Percentiles rank a stretch among this genome's conserved stretches.
Evolutionary conservation across 2,113 vertebrate genomes (phyloP).

Genomic region (Podarcis raffonei): DNA sequence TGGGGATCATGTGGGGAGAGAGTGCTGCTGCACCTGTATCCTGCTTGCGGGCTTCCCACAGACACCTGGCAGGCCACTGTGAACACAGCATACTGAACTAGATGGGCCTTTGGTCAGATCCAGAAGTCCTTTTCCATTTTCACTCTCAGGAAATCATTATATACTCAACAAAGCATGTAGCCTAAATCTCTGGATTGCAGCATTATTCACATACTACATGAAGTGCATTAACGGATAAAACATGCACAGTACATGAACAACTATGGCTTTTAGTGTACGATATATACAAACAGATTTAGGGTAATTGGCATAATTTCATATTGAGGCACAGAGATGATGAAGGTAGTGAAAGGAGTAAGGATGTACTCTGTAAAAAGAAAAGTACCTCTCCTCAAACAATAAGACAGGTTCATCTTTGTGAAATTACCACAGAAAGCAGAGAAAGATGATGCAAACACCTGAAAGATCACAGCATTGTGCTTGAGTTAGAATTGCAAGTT

Average conservation of each 20-base stretch:
- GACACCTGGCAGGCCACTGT: no score
- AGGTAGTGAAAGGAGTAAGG: not conserved
- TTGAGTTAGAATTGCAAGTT: accelerated
- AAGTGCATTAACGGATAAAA: not conserved
- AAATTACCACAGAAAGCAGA: no score
- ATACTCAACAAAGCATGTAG: accelerated
- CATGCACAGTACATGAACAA: not conserved
- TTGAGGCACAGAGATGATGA: not conserved
- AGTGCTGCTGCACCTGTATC: no score
- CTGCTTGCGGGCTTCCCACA: no score
- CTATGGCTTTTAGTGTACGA: not conserved
- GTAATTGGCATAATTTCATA: not conserved
- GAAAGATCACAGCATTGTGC: not conserved
- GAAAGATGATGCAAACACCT: not conserved
- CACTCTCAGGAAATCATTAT: accelerated
- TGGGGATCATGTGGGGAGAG: no score
- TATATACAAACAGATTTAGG: no score
- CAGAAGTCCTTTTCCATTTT: not conserved
- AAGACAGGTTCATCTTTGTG: not conserved
- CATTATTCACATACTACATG: accelerated
- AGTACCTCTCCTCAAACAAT: not conserved
- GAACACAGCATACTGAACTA: no score
- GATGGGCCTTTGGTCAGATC: no score
- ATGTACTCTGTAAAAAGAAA: not conserved
- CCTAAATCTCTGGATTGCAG: not conserved